Base-by-base conservation (phyloP, 2,113 vertebrate species). In the Lota lota region DNA sequence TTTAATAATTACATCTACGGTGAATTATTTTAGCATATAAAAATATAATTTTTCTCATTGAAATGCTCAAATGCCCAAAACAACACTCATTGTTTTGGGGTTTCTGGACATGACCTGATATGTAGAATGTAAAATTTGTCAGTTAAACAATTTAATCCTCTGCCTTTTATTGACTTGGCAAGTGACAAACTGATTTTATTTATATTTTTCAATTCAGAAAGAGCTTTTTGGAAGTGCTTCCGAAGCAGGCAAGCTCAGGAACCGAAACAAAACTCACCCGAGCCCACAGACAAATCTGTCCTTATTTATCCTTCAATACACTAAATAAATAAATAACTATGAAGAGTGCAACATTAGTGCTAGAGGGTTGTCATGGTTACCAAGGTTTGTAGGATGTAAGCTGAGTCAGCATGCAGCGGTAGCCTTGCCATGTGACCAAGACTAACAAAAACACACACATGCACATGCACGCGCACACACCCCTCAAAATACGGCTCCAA, bases 281-380 rank as follows among this genome's bases (percentile, higher is more conserved):
- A 16, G 74, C 40, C 61, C 75, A 53, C 78, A 36, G 64, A 82
- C 75, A 80, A 74, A 69, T 70, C 79, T 84, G 78, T 84, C 75
- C 88, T 88, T 84, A 87, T 90, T 90, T 86, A 81, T 86, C 78
- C 85, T 86, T 85, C 76, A 56, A n/a, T 18, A 56, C 53, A 56
- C n/a, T 4, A 56, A 56, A 56, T 56, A 76, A 73, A 82, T 78
- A 65, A 68, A 70, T 76, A 63, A 58, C 19, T 62, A 79, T 76
- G 69, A 54, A 69, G 47, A 73, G 69, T 73, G 81, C 60, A 47
- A 74, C 78, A 79, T 82, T 85, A 83, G 74, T 83, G 82, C 70
- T 17, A 28, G 66, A 14, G 19, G 64, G 87, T 89, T 88, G 88
- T 85, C 85, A 90, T 91, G 84, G 87, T 83, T 82, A 91, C 89